A percentile compares a stretch with the other conserved stretches of the same genome.
These are phyloP conservation scores for Nemopilema nomurai DNA, from an alignment of 30 jellyfish, hydroid and myxozoan genomes.

Conservation along the genomic window DNA sequence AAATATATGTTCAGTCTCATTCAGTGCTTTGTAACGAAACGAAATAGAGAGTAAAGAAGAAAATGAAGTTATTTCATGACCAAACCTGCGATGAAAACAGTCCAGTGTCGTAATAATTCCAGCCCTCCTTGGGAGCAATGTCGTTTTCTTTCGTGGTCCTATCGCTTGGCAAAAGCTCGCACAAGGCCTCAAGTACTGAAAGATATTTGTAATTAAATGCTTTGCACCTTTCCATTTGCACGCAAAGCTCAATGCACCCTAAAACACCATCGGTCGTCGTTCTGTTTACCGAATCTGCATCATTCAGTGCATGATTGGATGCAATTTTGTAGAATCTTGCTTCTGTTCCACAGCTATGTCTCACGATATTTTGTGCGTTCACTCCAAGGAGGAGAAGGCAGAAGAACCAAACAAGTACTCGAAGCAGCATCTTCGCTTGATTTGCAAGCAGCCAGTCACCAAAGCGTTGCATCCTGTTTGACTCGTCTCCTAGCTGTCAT, in stretches of 20 bases:
- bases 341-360: constrained; percentile 28
- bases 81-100: constrained; percentile 7
- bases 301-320: constrained; percentile 22
- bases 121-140: constrained; percentile 25
- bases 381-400: neutral
- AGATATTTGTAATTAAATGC: constrained; percentile 25
- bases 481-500: no score
- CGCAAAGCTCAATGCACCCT: constrained; percentile 4
- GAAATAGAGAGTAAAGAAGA: neutral
- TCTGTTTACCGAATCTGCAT: neutral
- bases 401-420: neutral
- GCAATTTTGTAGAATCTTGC: constrained; percentile 38
- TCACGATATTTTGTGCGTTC: constrained; percentile 11
- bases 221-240: constrained; percentile 3
- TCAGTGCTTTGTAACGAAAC: neutral
- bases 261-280: constrained; percentile 4
- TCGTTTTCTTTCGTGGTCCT: constrained; percentile 19
- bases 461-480: no score
- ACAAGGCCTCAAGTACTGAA: neutral
- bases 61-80: neutral
- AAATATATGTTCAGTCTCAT: no score
- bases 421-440: neutral
- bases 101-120: constrained; percentile 55
- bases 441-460: neutral
- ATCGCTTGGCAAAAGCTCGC: constrained; percentile 36